Evolutionary conservation across 2,113 vertebrate genomes (phyloP).

Genomic region (Pseudolaguvia tuberculata): DNA sequence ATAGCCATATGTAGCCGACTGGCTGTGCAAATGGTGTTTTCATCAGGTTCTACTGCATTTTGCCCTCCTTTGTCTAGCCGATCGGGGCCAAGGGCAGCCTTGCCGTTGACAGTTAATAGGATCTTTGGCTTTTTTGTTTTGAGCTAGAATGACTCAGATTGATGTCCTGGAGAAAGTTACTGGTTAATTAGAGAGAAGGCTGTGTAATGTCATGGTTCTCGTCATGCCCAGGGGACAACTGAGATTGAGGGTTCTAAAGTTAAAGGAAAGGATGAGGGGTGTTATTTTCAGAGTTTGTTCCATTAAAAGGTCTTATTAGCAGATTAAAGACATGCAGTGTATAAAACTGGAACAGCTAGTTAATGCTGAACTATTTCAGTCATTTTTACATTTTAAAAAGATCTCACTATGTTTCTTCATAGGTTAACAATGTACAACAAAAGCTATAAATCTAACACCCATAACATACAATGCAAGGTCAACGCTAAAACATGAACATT

Average conservation of each 20-base stretch:
- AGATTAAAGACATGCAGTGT: not conserved
- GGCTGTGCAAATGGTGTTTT: constrained; percentile 62
- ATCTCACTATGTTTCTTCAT: not conserved
- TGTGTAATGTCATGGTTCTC: constrained; percentile 47
- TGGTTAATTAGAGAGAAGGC: constrained; percentile 53
- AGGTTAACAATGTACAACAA: not conserved
- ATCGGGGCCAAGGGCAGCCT: constrained; percentile 48
- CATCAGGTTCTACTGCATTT: constrained; percentile 53
- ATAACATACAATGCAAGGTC: not conserved
- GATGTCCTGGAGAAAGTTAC: constrained; percentile 44
- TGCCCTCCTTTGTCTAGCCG: constrained; percentile 54
- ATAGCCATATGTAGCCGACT: constrained; percentile 47
- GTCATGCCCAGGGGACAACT: constrained; percentile 18
- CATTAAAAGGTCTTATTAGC: constrained; percentile 9
- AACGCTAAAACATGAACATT: not conserved
- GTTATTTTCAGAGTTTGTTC: constrained; percentile 12
- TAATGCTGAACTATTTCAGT: not conserved
- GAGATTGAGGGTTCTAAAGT: constrained; percentile 29
- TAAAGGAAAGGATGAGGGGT: constrained; percentile 27
- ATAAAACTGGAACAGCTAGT: not conserved
- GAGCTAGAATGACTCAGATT: constrained; percentile 49
- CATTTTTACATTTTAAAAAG: not conserved
- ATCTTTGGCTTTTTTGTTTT: constrained; percentile 52
- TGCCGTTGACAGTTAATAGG: constrained; percentile 57
- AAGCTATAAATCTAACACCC: too few relatives aligned